Evolutionary conservation across 2,888 invertebrate genomes (phyloP).

Genomic region (Cryptus viduatorius): DNA sequence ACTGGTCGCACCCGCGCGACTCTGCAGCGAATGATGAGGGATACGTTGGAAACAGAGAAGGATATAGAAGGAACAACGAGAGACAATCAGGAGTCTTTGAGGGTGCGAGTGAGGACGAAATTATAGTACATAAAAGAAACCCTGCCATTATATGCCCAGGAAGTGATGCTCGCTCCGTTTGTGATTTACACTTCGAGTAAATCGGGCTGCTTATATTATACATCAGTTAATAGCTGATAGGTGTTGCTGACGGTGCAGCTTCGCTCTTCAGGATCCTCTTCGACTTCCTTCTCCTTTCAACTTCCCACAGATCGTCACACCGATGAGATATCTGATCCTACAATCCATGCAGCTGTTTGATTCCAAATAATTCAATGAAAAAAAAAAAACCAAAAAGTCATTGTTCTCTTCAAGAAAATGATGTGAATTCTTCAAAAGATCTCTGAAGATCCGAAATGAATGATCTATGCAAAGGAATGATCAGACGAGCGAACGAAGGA

Average conservation of each 20-base stretch:
- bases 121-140: conserved; percentile 19
- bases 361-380: not conserved
- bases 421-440: too few relatives aligned
- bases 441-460: too few relatives aligned
- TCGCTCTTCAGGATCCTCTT: not conserved
- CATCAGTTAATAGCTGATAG: conserved; percentile 10
- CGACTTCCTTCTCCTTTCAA: not conserved
- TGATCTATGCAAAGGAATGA: not conserved
- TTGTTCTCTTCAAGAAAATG: too few relatives aligned
- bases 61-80: not conserved
- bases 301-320: conserved; percentile 21
- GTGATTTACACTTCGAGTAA: conserved; percentile 63
- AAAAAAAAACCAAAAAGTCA: too few relatives aligned
- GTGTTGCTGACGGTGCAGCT: conserved; percentile 14
- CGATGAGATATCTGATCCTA: not conserved
- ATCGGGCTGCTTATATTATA: conserved; percentile 59
- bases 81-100: conserved; percentile 5
- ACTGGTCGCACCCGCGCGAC: conserved; percentile 32
- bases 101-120: conserved; percentile 7
- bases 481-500: not conserved
- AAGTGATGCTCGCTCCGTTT: conserved; percentile 12
- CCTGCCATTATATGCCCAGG: conserved; percentile 19
- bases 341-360: not conserved
- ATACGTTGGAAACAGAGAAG: conserved; percentile 4
- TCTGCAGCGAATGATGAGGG: conserved; percentile 5